phyloP scores from a whole-genome alignment of 2,888 invertebrate species.

The Elegia similella region DNA sequence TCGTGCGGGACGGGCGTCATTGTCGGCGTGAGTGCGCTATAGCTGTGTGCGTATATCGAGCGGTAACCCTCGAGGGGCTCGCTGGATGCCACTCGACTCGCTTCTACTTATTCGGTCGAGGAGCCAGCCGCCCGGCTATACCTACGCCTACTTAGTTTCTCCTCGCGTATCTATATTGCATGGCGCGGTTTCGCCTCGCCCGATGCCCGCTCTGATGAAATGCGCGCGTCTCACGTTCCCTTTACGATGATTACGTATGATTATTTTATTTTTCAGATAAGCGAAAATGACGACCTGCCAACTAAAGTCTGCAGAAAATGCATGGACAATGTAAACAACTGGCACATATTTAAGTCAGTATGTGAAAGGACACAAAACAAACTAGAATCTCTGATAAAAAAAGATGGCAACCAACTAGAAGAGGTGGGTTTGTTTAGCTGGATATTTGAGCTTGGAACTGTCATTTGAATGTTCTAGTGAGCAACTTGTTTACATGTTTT shows the following conservation, averaged over 20 bases:
- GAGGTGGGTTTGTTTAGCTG: constrained; percentile 65
- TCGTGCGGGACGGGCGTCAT: constrained; percentile 71
- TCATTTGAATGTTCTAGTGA: constrained; percentile 40
- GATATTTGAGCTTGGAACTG: constrained; percentile 59
- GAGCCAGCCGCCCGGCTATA: constrained; percentile 68
- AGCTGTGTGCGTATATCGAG: constrained; percentile 76
- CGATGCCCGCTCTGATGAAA: constrained; percentile 73
- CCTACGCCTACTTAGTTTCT: constrained; percentile 79
- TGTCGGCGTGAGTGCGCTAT: constrained; percentile 73
- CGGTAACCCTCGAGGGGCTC: constrained; percentile 80
- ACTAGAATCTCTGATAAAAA: constrained; percentile 81
- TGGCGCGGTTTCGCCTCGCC: constrained; percentile 72
- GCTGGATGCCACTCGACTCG: constrained; percentile 78
- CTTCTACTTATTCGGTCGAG: constrained; percentile 79
- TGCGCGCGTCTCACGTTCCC: constrained; percentile 67
- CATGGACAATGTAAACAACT: constrained; percentile 83
- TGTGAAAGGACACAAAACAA: constrained; percentile 85
- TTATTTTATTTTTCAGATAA: constrained; percentile 81
- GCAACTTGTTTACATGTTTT: constrained; percentile 42
- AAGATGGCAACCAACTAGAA: constrained; percentile 78
- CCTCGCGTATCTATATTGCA: constrained; percentile 67
- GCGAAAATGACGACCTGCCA: constrained; percentile 83
- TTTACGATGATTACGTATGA: constrained; percentile 69
- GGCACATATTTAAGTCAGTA: constrained; percentile 84
- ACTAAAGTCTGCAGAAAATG: constrained; percentile 85